Base-by-base conservation (phyloP, 1,140 invertebrate genomes). In the Drosophila burlai region DNA sequence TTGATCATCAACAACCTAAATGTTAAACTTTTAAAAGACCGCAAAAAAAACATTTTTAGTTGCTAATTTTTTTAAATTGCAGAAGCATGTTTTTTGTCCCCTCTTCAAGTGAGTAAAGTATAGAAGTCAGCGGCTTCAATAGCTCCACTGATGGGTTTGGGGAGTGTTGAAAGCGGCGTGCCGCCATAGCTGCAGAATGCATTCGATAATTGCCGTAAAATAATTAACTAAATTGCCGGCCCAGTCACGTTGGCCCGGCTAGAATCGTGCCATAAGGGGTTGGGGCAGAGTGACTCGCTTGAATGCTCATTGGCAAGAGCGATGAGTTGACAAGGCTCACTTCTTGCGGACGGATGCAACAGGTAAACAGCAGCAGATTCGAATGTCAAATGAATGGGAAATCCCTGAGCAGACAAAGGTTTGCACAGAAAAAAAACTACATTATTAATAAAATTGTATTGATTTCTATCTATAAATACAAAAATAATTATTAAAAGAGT, bases 181-280 rank as follows among this genome's bases (percentile, higher is more conserved):
- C 54, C 74, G 57, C 54, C 49, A 47, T 60, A 18, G 47, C 62
- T 52, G 31, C 46, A 61, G 80, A 84, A 62, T 81, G 73, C 78
- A 78, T 73, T 81, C 61, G 75, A 79, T 85, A 85, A 85, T 85
- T 82, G 63, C 59, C 45, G 54, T 67, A 52, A 86, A 85, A 73
- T 85, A 85, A 86, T 85, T 75, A 78, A 65, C 67, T 74, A 78
- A 81, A 85, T 85, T 78, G 78, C 77, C 43, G 57, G 49, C 42
- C 45, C 43, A 64, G 45, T 84, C 73, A 62, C 45, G 58, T 65
- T 75, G 60, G 60, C 57, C 59, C 10, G 60, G 54, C 46, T 42
- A 84, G 81, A 84, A 84, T 81, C 81, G 82, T 81, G 81, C 52
- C 77, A 47, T 21, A 18, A 45, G 40, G 24, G 31, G 42, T 26